These are phyloP conservation scores for Marcusenius ussheri DNA, from an alignment of 2,113 vertebrate species.

Conservation along the genomic window DNA sequence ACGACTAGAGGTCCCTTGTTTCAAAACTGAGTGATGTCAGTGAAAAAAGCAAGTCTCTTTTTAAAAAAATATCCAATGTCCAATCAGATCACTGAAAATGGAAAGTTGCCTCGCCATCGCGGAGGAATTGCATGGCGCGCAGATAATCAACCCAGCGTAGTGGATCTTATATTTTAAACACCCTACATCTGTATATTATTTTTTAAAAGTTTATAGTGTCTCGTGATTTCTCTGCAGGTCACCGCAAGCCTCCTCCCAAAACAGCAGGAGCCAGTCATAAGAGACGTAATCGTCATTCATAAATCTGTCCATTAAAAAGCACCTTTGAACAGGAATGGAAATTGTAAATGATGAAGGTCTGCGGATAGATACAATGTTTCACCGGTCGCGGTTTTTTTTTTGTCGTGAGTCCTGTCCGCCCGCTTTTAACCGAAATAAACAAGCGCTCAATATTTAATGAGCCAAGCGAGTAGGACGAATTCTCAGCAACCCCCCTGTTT, in stretches of 20 bases:
- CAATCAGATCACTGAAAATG: constrained; percentile 22
- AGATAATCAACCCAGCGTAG: not conserved
- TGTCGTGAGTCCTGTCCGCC: not conserved
- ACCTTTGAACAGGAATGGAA: not conserved
- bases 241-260: not conserved
- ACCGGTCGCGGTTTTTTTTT: not conserved
- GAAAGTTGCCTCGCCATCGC: not conserved
- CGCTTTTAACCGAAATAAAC: constrained; percentile 30
- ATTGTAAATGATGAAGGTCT: not conserved
- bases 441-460: constrained; percentile 32
- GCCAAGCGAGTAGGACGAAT: constrained; percentile 19
- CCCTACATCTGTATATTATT: not conserved
- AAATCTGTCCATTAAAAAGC: not conserved
- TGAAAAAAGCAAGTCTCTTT: constrained; percentile 34
- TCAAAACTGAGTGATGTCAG: constrained; percentile 47
- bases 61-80: constrained; percentile 32
- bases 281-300: not conserved
- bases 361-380: constrained; percentile 13
- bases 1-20: constrained; percentile 36
- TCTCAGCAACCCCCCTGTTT: constrained; percentile 20
- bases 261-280: not conserved
- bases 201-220: not conserved
- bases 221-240: not conserved
- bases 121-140: not conserved
- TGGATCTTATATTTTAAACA: not conserved